Percentiles rank a stretch among this genome's conserved stretches.
Evolutionary conservation across 2,888 invertebrate species (phyloP).

Genomic region (Drosophila leonis): DNA sequence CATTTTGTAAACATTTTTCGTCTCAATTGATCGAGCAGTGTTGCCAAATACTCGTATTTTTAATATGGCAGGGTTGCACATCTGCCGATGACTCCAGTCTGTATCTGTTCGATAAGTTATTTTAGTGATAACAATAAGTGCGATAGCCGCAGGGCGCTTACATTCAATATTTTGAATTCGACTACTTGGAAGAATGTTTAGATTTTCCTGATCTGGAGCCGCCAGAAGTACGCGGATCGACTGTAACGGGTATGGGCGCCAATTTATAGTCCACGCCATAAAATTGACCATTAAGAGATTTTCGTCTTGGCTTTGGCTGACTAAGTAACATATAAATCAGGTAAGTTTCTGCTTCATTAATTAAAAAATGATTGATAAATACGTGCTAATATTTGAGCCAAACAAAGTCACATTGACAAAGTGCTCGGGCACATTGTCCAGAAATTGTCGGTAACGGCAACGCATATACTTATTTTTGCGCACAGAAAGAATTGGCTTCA

Average conservation of each 20-base stretch:
- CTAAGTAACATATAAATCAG: constrained; percentile 37
- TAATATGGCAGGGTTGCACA: constrained; percentile 28
- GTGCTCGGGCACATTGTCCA: constrained; percentile 54
- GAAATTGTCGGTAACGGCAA: constrained; percentile 44
- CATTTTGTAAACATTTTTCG: constrained; percentile 79
- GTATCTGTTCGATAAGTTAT: constrained; percentile 49
- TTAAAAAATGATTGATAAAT: not conserved
- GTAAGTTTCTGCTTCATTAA: not conserved
- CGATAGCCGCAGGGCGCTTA: not conserved
- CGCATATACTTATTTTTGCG: constrained; percentile 54
- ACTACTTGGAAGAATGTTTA: not conserved
- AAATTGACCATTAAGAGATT: constrained; percentile 74
- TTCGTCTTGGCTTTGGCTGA: constrained; percentile 57
- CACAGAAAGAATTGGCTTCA: constrained; percentile 59
- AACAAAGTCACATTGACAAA: constrained; percentile 35
- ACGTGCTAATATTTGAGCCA: constrained; percentile 35
- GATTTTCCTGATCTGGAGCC: constrained; percentile 4
- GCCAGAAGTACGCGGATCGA: constrained; percentile 47
- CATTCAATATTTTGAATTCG: constrained; percentile 5
- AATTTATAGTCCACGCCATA: constrained; percentile 75
- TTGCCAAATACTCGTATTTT: constrained; percentile 20
- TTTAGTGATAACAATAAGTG: constrained; percentile 18
- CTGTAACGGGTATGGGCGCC: constrained; percentile 69
- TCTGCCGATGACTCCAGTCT: constrained; percentile 24
- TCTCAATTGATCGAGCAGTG: constrained; percentile 63